A percentile compares a stretch with the other conserved stretches of the same genome.
phyloP scores from a whole-genome alignment of 2,888 invertebrate genomes.

The Glyphotaelius pellucidus region DNA sequence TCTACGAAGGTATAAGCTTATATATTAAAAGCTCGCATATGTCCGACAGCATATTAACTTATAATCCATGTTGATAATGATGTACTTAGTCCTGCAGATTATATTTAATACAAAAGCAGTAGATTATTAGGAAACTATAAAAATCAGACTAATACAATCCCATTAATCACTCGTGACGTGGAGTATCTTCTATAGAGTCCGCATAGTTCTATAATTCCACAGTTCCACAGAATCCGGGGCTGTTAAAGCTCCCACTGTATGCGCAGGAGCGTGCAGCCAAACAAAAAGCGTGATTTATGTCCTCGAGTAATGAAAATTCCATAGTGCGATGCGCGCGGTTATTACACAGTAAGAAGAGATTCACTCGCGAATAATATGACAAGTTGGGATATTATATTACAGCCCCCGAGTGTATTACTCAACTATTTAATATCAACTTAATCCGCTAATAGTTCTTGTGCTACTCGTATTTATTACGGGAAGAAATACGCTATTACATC shows the following conservation, averaged over 20 bases:
- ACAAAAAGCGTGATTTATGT: constrained; percentile 64
- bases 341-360: constrained; percentile 7
- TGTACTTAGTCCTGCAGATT: neutral
- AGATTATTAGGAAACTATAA: neutral
- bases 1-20: too few species aligned
- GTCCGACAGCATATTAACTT: too few species aligned
- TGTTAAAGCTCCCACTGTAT: constrained; percentile 8
- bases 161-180: neutral
- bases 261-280: constrained; percentile 47
- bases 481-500: too few species aligned
- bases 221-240: neutral
- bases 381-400: constrained; percentile 11
- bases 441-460: neutral
- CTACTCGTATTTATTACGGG: too few species aligned
- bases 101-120: neutral
- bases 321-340: constrained; percentile 37
- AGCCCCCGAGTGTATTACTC: neutral
- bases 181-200: neutral
- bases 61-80: too few species aligned
- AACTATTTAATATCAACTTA: constrained; percentile 19
- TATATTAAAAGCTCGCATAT: too few species aligned
- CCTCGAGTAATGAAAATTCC: constrained; percentile 63
- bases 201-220: neutral
- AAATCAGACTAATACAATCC: neutral
- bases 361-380: constrained; percentile 26